These are phyloP conservation scores for Panagrolaimus sp. DNA, from an alignment of 1,140 invertebrate species.

Conservation along the genomic window DNA sequence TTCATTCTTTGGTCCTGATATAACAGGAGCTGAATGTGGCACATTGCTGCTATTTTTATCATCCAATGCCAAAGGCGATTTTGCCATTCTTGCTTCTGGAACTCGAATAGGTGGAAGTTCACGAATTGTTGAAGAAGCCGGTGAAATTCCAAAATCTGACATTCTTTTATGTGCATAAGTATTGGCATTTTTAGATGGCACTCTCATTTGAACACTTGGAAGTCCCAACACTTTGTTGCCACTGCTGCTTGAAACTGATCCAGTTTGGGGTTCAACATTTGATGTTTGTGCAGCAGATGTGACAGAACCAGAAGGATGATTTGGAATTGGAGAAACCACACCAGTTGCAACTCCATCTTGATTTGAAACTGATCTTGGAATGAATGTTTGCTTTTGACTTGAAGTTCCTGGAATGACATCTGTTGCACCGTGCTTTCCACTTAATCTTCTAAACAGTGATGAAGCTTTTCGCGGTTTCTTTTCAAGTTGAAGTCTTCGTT, in stretches of 20 bases:
- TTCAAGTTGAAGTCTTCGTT: conserved; percentile 31
- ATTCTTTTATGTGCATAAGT: background rate
- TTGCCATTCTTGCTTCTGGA: background rate
- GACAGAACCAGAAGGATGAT: background rate
- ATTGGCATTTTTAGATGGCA: background rate
- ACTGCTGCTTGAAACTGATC: background rate
- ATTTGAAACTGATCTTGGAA: conserved; percentile 53
- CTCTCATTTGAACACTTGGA: background rate
- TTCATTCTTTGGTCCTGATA: background rate
- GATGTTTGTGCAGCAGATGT: background rate
- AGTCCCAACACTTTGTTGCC: background rate
- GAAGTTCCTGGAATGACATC: conserved; percentile 58
- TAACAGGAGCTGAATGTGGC: no score
- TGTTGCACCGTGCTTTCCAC: conserved; percentile 49
- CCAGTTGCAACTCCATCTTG: conserved; percentile 45
- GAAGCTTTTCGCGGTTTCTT: conserved; percentile 55
- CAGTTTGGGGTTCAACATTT: background rate
- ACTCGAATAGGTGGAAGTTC: conserved; percentile 4
- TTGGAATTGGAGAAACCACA: background rate
- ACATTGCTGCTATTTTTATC: background rate
- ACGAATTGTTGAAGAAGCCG: background rate
- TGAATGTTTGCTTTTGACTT: conserved; percentile 58
- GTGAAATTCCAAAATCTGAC: background rate
- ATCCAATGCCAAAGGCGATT: background rate
- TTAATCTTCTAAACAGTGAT: conserved; percentile 47